These are phyloP conservation scores for Australoheros scitulus DNA, from an alignment of 2,113 vertebrate genomes.

Conservation along the genomic window DNA sequence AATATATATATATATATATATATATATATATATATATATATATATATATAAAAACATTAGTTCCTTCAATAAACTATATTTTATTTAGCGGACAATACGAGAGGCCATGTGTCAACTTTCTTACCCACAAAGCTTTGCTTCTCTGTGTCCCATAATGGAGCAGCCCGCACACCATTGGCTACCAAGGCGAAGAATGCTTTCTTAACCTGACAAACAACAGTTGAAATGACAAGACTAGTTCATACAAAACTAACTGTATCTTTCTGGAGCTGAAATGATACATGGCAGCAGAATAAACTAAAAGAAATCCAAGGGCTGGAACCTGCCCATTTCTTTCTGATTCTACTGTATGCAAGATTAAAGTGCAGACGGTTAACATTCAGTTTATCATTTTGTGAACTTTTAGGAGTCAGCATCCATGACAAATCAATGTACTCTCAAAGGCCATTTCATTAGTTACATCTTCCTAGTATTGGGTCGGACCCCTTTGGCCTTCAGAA, in stretches of 20 bases:
- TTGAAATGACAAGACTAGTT: neutral
- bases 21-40: no score
- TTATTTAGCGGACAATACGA: neutral
- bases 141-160: constrained; percentile 97
- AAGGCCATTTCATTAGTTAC: neutral
- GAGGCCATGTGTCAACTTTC: constrained; percentile 30
- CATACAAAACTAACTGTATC: neutral
- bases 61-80: neutral
- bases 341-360: no score
- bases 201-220: constrained; percentile 85
- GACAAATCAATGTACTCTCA: neutral
- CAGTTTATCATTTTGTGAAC: neutral
- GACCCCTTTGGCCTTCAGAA: no score
- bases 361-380: neutral
- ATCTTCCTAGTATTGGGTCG: neutral
- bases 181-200: constrained; percentile 98
- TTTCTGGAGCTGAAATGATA: no score
- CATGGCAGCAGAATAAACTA: no score
- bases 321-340: no score
- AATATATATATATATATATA: no score
- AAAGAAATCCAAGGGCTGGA: no score
- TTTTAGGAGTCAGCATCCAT: neutral
- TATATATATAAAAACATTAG: no score
- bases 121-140: constrained; percentile 99
- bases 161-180: constrained; percentile 95